These are phyloP conservation scores for Siderastrea siderea DNA, from an alignment of 92 coral and sea anemone species.

Conservation along the genomic window DNA sequence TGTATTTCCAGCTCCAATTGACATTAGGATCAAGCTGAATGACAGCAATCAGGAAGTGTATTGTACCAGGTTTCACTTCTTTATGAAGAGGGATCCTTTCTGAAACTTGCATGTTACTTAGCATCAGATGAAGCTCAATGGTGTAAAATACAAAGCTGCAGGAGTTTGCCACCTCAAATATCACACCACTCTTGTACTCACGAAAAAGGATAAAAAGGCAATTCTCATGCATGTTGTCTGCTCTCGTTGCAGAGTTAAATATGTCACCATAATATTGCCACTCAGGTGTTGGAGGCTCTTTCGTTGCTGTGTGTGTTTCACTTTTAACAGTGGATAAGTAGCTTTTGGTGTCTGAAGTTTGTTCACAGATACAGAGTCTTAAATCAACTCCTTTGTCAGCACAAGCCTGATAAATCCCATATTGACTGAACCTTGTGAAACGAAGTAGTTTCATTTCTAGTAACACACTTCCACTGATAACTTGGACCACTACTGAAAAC, in stretches of 20 bases:
- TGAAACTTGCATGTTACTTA: constrained; percentile 71
- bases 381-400: constrained; percentile 77
- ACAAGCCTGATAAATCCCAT: constrained; percentile 63
- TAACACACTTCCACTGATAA: constrained; percentile 49
- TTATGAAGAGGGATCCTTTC: constrained; percentile 45
- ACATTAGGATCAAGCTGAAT: constrained; percentile 55
- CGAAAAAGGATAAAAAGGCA: constrained; percentile 72
- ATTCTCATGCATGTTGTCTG: constrained; percentile 71
- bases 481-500: constrained; percentile 72
- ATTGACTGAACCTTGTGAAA: constrained; percentile 46
- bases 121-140: constrained; percentile 54
- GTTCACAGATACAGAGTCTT: constrained; percentile 83
- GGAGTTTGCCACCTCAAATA: constrained; percentile 73
- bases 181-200: constrained; percentile 58
- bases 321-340: background rate
- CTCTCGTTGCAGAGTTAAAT: constrained; percentile 54
- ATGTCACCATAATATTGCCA: constrained; percentile 46
- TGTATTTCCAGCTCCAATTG: constrained; percentile 72
- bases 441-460: constrained; percentile 62
- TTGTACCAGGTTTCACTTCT: constrained; percentile 50
- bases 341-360: background rate
- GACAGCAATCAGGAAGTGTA: constrained; percentile 63
- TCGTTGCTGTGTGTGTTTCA: background rate
- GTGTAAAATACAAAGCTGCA: constrained; percentile 64
- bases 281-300: constrained; percentile 16